Base-by-base conservation (phyloP, 2,888 invertebrate genomes). In the Pedicia rivosa region DNA sequence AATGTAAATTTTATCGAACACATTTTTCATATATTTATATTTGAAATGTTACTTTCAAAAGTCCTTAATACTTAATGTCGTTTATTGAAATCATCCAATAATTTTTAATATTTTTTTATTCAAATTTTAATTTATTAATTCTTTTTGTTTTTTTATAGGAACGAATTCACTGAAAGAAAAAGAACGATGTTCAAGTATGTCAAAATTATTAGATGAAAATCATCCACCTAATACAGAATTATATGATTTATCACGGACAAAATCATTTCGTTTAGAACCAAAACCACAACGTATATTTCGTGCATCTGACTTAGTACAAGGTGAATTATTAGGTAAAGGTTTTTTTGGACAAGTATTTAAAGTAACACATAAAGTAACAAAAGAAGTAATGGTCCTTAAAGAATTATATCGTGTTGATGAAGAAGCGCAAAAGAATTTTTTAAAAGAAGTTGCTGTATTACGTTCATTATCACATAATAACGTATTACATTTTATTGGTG, bases 321-420 rank as follows among this genome's bases (percentile, higher is more conserved):
- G 91, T 25, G 90, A 91, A 56, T 66, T 92, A 5, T 63, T 92
- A 10, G 92, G 92, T 3, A 80, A 84, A 50, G 94, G 94, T 1
- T 94, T 92, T 64, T 94, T 92, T 60, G 94, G 94, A 2, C 86
- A 90, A 57, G 87, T 83, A 40, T 84, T 75, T 59, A 81, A 87
- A 65, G 90, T 91, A 38, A 91, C 88, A 1, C 91, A 92, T 55
- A 74, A 81, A 36, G 78, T 80, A 47, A 90, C 90, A 1, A 78
- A 78, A 44, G 92, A 94, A 62, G 81, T 90, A 30, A 92, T 94
- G 91, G 92, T 94, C 47, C 71, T 94, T 28, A 94, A 94, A 53
- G 91, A 94, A 55, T 67, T 94, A 38, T 84, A 90, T 62, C 68
- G 88, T 38, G 84, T 92, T 15, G 92, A 94, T 53, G 92, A 91